phyloP scores from a whole-genome alignment of 2,797 vertebrate species.

The Pangasius krempfi region DNA sequence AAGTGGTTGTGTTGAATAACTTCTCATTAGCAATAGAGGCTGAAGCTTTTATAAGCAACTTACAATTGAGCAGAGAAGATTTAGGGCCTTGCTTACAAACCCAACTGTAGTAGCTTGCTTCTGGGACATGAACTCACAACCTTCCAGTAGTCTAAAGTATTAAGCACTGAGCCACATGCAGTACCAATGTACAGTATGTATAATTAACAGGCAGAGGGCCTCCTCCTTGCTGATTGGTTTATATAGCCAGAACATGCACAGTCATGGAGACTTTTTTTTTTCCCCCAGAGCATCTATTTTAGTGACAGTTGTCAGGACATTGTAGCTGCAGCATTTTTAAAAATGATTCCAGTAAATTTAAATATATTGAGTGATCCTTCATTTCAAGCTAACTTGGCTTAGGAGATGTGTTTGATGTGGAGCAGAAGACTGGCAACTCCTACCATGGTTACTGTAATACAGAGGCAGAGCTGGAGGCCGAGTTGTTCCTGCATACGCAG shows the following conservation, averaged over 20 bases:
- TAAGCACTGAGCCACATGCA: not conserved
- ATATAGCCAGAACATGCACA: not conserved
- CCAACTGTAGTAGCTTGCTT: not conserved
- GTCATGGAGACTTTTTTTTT: not conserved
- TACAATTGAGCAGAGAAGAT: not conserved
- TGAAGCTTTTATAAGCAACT: slow-evolving; percentile 9
- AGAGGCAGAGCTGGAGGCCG: slow-evolving; percentile 79
- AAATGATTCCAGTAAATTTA: slow-evolving; percentile 7
- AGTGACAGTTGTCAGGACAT: not conserved
- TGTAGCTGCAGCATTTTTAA: not conserved
- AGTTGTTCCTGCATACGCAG: slow-evolving; percentile 82
- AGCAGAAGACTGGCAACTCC: slow-evolving; percentile 85
- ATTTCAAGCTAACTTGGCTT: not conserved
- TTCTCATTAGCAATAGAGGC: not conserved
- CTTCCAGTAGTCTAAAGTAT: not conserved
- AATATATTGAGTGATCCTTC: not conserved
- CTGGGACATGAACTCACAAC: not conserved
- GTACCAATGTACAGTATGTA: not conserved
- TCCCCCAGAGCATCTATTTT: slow-evolving; percentile 5
- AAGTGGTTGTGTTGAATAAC: not conserved
- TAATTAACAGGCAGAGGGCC: not conserved
- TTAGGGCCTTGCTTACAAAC: not conserved
- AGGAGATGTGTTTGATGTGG: slow-evolving; percentile 10
- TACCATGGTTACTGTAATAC: slow-evolving; percentile 83
- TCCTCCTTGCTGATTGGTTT: not conserved